These are phyloP conservation scores for Naja naja DNA, from an alignment of 2,113 vertebrate genomes.

Conservation along the genomic window DNA sequence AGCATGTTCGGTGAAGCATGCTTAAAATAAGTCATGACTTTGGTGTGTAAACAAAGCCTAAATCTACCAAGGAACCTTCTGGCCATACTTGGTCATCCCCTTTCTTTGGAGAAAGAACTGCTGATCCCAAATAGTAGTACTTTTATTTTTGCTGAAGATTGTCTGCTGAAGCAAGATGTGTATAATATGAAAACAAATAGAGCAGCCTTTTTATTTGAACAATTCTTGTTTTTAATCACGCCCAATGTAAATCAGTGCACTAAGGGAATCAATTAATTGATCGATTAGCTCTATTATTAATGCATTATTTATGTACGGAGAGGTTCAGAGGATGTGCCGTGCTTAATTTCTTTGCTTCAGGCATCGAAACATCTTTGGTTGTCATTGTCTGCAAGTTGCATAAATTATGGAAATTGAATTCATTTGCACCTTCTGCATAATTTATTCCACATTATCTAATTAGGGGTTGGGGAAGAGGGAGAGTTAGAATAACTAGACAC, in stretches of 20 bases:
- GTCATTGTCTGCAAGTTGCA: background rate
- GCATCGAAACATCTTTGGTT: background rate
- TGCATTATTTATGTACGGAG: background rate
- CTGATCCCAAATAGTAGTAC: background rate
- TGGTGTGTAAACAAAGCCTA: background rate
- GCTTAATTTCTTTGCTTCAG: background rate
- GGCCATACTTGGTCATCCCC: background rate
- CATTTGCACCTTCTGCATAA: constrained; percentile 9
- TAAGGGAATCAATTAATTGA: constrained; percentile 2
- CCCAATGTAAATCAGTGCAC: background rate
- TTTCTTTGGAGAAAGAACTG: background rate
- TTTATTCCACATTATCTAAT: constrained; percentile 1
- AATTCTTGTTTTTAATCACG: background rate
- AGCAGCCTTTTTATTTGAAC: background rate
- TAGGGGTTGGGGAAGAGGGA: background rate
- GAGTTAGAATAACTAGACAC: background rate
- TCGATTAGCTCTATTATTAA: background rate
- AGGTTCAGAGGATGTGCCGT: background rate
- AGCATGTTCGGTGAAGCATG: background rate
- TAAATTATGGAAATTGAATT: constrained; percentile 15
- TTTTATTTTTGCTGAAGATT: background rate
- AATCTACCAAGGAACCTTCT: background rate
- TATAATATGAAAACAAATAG: background rate
- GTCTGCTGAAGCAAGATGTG: background rate
- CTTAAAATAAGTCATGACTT: background rate